Conservation (phyloP, 2,113 vertebrate genomes). For the Turnix velox region DNA sequence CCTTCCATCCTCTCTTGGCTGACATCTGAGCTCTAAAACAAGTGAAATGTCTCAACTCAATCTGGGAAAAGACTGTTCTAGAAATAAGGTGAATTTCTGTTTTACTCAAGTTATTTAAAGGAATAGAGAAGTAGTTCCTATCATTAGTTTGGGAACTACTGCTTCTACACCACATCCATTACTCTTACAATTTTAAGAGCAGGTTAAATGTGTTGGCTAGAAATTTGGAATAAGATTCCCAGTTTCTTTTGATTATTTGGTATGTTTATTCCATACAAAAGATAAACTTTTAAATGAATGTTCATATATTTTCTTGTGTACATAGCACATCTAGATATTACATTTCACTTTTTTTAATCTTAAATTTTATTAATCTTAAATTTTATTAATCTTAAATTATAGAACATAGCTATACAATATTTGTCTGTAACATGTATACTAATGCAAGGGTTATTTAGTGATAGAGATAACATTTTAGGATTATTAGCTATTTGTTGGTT, state of each 20-base stretch:
- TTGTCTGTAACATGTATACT: neutral
- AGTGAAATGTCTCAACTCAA: neutral
- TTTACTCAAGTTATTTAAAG: neutral
- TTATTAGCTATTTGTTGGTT: neutral
- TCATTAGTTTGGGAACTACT: neutral
- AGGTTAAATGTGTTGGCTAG: neutral
- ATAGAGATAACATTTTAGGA: neutral
- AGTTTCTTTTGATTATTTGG: neutral
- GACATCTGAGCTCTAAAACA: neutral
- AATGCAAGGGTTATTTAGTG: neutral
- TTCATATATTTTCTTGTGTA: neutral
- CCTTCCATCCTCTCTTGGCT: neutral
- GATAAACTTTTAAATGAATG: neutral
- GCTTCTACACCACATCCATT: neutral
- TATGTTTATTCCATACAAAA: neutral
- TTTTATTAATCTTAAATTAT: neutral
- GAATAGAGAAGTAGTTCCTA: neutral
- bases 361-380: too few relatives aligned
- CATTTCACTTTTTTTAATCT: too few relatives aligned
- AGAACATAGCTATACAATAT: neutral
- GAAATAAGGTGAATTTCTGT: neutral
- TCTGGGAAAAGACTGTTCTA: neutral
- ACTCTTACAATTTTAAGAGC: neutral
- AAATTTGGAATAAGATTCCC: neutral
- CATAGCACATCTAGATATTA: neutral